These are phyloP conservation scores for Merodon equestris DNA, from an alignment of 2,888 invertebrate species.

Conservation along the genomic window DNA sequence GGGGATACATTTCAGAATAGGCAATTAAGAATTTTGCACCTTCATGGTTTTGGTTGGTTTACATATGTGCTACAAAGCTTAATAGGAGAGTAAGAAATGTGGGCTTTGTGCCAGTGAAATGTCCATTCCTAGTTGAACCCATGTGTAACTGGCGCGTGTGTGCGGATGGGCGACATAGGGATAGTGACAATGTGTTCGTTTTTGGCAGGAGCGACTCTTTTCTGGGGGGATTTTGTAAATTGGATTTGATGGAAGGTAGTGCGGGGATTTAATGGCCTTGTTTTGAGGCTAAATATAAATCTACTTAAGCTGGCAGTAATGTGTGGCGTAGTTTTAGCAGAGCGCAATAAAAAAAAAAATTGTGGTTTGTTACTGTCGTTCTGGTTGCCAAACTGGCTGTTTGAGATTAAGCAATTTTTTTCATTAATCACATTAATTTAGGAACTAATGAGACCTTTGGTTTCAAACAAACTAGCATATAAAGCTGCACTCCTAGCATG, in stretches of 20 bases:
- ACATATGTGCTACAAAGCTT: no score
- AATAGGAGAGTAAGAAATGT: conserved; percentile 25
- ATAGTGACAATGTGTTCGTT: no score
- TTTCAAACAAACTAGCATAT: no score
- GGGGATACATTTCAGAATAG: conserved; percentile 18
- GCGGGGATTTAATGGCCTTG: not conserved
- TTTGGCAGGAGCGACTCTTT: conserved; percentile 28
- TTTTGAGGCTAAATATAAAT: not conserved
- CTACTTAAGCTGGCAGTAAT: no score
- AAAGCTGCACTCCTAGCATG: no score
- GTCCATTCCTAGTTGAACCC: conserved; percentile 38
- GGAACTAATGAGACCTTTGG: no score
- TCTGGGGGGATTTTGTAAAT: conserved; percentile 18
- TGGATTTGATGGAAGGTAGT: conserved; percentile 13
- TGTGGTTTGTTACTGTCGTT: no score
- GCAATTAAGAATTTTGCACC: conserved; percentile 45
- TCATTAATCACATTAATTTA: no score
- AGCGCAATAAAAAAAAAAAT: no score
- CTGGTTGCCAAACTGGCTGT: no score
- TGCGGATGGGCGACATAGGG: not conserved
- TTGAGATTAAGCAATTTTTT: no score
- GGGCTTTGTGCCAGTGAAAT: conserved; percentile 53
- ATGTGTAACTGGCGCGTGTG: not conserved
- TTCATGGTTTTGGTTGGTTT: not conserved
- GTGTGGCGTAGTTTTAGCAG: no score